Base-by-base conservation (phyloP, 2,888 invertebrate species). In the Rhorus exstirpatorius region DNA sequence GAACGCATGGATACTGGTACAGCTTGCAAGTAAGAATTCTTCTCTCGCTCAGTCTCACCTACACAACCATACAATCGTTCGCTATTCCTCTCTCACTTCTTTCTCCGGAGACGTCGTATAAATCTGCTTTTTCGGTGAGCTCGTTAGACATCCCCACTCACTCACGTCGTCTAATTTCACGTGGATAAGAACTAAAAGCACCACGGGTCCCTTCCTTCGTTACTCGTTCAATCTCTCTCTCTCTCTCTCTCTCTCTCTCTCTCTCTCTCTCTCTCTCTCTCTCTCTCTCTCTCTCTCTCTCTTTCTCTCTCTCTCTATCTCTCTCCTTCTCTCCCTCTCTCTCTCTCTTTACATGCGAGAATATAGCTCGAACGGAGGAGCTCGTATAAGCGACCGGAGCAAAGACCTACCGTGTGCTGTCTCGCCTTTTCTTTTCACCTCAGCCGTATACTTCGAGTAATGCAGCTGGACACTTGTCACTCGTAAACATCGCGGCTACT, bases 81-180 rank as follows among this genome's bases (percentile, higher is more conserved):
- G 60, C 53, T 72, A 17, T 41, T 38, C n/a, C 63, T 61, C 49
- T 38, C 19, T 3, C 46, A 71, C 72, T 46, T 19, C 14, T 65
- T 72, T 74, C 79, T 72, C 55, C 67, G 58, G 53, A 24, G 51
- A 68, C 51, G 74, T 60, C 81, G 80, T 79, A 83, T 84, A 84
- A 85, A 84, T 85, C 81, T 75, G 67, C 75, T 85, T 85, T 85
- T 85, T 85, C 83, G 85, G 85, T 53, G 78, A 79, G 81, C 84
- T 85, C 85, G 83, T 85, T 85, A 85, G 78, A 60, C 65, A 79
- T 53, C 68, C 71, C 60, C 51, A 74, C 77, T 71, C 24, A 60
- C 77, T 72, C 82, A 49, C 60, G 58, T 17, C 79, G 71, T 80
- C 84, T 81, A 82, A 84, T 84, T 78, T 71, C 70, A 63, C 19